phyloP scores from a whole-genome alignment of 2,888 invertebrate species.

The Drosophila paracracens region DNA sequence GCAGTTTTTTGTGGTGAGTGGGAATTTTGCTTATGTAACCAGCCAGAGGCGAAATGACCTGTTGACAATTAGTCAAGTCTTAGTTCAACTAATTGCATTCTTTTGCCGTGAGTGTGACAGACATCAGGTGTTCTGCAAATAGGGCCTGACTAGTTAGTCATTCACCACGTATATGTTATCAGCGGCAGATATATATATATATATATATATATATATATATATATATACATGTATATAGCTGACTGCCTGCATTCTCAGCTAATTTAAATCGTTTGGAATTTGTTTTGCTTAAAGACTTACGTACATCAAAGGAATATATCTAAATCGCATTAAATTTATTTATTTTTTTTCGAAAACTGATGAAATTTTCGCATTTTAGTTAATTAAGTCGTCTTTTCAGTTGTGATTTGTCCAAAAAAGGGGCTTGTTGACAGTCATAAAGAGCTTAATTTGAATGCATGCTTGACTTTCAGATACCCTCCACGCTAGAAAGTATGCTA shows the following conservation, averaged over 20 bases:
- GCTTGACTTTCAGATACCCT: conserved; percentile 23
- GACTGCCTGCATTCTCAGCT: neutral
- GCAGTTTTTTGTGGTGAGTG: conserved; percentile 24
- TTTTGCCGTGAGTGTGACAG: conserved; percentile 30
- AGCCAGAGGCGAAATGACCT: neutral
- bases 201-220: neutral
- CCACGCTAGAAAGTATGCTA: conserved; percentile 29
- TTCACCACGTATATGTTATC: neutral
- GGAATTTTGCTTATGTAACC: neutral
- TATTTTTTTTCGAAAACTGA: neutral
- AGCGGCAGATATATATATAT: neutral
- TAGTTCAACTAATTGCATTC: conserved; percentile 48
- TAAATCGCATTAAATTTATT: neutral
- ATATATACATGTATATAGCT: neutral
- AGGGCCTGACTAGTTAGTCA: conserved; percentile 35
- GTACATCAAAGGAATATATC: neutral
- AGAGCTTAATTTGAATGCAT: neutral
- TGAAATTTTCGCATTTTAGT: conserved; percentile 11
- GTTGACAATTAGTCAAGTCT: conserved; percentile 42
- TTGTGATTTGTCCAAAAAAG: conserved; percentile 31
- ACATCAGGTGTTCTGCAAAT: conserved; percentile 30
- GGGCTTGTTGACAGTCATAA: conserved; percentile 24
- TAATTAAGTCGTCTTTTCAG: conserved; percentile 31
- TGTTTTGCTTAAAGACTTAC: neutral
- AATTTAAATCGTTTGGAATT: neutral